Evolutionary conservation across 2,797 vertebrate genomes (phyloP), one percentile per base, ranked within the genome.

Genomic region (Lutjanus argentimaculatus): DNA sequence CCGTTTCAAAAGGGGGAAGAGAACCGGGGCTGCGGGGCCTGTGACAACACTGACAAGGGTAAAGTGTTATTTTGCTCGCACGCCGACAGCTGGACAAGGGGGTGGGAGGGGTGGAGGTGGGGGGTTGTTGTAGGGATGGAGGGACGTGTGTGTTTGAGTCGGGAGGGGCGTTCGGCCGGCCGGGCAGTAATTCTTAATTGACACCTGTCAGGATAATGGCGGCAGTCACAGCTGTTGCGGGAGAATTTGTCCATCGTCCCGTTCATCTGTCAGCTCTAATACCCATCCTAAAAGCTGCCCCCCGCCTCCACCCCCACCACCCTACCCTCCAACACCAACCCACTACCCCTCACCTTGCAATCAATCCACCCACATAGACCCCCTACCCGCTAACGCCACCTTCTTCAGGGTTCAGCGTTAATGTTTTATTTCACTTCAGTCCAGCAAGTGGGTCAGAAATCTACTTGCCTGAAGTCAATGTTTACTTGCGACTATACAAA

Each of bases 131-230:
- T 53, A 69, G 71, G 58, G 72, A 67, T 49, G 75, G 73, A 72
- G 77, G 70, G 73, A 59, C 3, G 45, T 77, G 82, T 78, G 81
- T 72, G 64, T n/a, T 12, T 13, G 67, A 42, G 85, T 71, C 25
- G 77, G 72, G 86, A 75, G 87, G 82, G 74, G 85, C 83, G 72
- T 82, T 88, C 85, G 77, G 77, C 84, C 82, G 96, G 96, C 97
- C 96, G 96, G 96, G 96, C 97, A 98, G 97, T 98, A 98, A 98
- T 98, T 98, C 97, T 98, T 98, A 98, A 98, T 98, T 98, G 98
- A 99, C 98, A 99, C 97, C 97, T 99, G 97, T 98, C 98, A 98
- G 97, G 97, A 96, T 98, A 98, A 98, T 97, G 97, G 96, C 92
- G 87, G 95, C 96, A 96, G 97, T 95, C 97, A 96, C 97, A 98